A percentile compares a stretch with the other conserved stretches of the same genome.
Evolutionary conservation across 2,113 vertebrate genomes (phyloP).

Genomic region (Corythoichthys intestinalis): DNA sequence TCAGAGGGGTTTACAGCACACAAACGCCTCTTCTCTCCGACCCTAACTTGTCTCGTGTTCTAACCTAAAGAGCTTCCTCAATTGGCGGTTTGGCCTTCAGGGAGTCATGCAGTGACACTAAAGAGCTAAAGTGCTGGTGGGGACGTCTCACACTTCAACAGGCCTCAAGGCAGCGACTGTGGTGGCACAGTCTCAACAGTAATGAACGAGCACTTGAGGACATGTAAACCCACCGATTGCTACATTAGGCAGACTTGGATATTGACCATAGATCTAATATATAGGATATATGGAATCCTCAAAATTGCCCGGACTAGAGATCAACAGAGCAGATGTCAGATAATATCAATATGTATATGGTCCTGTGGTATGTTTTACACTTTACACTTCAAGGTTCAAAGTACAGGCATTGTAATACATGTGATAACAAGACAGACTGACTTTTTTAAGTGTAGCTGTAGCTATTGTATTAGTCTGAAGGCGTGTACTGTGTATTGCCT

Average conservation of each 20-base stretch:
- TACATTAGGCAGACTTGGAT: background rate
- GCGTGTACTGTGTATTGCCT: no score
- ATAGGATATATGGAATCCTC: background rate
- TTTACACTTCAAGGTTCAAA: no score
- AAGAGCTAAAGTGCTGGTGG: slow-evolving; percentile 50
- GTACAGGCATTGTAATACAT: no score
- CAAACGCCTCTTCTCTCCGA: slow-evolving; percentile 46
- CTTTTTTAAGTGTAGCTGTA: no score
- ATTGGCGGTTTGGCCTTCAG: slow-evolving; percentile 28
- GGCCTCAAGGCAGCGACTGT: slow-evolving; percentile 32
- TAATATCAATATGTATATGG: no score
- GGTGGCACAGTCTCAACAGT: slow-evolving; percentile 34
- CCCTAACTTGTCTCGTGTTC: slow-evolving; percentile 37
- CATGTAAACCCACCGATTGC: background rate
- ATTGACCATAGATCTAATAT: background rate
- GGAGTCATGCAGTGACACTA: slow-evolving; percentile 43
- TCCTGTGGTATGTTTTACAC: no score
- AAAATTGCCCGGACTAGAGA: no score
- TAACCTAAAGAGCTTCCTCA: slow-evolving; percentile 39
- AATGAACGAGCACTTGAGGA: slow-evolving; percentile 58
- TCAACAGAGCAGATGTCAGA: no score
- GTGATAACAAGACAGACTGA: no score
- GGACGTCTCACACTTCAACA: slow-evolving; percentile 44
- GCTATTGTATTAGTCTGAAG: no score
- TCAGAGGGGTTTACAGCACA: slow-evolving; percentile 34